Evolutionary conservation across 2,113 vertebrate species (phyloP).

Genomic region (Oryzias woworae): DNA sequence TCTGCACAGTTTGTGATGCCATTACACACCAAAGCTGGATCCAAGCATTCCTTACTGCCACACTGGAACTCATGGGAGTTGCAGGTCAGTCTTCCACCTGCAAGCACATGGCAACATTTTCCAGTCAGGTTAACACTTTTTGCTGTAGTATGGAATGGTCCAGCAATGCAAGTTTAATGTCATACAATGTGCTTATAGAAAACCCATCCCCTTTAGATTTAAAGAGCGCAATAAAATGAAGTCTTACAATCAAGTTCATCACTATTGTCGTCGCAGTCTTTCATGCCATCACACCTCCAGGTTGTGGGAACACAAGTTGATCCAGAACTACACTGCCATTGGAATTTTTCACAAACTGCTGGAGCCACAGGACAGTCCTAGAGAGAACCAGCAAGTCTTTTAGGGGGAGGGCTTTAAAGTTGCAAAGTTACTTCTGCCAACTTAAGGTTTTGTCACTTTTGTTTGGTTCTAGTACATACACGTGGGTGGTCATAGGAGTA

Average conservation of each 20-base stretch:
- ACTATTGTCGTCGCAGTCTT: slow-evolving; percentile 84
- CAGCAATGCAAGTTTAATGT: neutral
- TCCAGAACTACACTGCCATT: slow-evolving; percentile 79
- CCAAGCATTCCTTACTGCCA: slow-evolving; percentile 75
- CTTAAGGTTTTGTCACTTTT: too few relatives aligned
- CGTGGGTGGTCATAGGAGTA: too few relatives aligned
- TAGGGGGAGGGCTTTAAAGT: too few relatives aligned
- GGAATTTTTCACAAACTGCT: slow-evolving; percentile 68
- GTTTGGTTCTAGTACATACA: too few relatives aligned
- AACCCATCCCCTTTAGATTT: too few relatives aligned
- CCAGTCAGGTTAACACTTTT: too few relatives aligned
- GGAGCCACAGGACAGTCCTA: slow-evolving; percentile 73
- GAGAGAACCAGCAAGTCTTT: neutral
- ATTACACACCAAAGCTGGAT: slow-evolving; percentile 77
- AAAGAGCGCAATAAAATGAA: accelerated
- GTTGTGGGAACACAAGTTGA: slow-evolving; percentile 77
- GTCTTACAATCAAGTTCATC: slow-evolving; percentile 85
- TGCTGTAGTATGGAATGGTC: too few relatives aligned
- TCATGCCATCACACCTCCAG: slow-evolving; percentile 84
- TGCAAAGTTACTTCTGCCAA: neutral
- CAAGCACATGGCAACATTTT: neutral
- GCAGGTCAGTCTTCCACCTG: slow-evolving; percentile 77
- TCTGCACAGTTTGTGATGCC: slow-evolving; percentile 76
- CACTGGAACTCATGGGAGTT: slow-evolving; percentile 83
- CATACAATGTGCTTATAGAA: neutral